Conservation (phyloP, 2,888 invertebrate genomes). For the Drosophila cyrtoloma region DNA sequence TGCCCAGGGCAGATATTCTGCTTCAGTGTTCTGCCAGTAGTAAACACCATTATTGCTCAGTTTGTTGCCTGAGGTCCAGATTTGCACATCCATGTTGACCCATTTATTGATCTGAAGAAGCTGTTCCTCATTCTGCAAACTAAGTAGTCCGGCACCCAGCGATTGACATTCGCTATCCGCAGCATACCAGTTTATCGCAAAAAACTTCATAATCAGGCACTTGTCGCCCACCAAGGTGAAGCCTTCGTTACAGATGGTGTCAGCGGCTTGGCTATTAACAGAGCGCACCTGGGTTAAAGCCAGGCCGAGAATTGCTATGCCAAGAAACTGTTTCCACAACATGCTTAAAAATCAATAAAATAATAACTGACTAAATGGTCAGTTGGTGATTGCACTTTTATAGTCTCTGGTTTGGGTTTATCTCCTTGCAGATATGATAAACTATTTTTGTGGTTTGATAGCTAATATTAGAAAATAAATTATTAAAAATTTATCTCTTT, state of each 20-base stretch:
- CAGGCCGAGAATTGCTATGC: neutral
- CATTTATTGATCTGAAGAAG: neutral
- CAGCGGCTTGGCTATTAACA: neutral
- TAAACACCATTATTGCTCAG: conserved; percentile 18
- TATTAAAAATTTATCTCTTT: neutral
- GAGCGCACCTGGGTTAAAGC: neutral
- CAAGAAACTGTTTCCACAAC: neutral
- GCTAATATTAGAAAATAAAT: neutral
- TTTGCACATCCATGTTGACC: neutral
- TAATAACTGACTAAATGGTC: neutral
- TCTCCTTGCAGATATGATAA: neutral
- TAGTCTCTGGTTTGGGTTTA: neutral
- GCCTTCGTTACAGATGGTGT: neutral
- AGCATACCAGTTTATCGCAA: neutral
- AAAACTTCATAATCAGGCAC: neutral
- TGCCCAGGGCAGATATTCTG: conserved; percentile 44
- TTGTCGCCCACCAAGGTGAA: neutral
- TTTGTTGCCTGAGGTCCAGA: conserved; percentile 54
- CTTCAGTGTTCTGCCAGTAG: neutral
- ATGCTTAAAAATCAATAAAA: neutral
- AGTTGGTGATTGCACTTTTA: neutral
- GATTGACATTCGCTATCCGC: neutral
- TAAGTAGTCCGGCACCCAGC: neutral
- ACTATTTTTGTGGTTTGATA: neutral
- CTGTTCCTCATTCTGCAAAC: neutral